Evolutionary conservation across 2,113 vertebrate species (phyloP).

Genomic region (Pavo muticus): DNA sequence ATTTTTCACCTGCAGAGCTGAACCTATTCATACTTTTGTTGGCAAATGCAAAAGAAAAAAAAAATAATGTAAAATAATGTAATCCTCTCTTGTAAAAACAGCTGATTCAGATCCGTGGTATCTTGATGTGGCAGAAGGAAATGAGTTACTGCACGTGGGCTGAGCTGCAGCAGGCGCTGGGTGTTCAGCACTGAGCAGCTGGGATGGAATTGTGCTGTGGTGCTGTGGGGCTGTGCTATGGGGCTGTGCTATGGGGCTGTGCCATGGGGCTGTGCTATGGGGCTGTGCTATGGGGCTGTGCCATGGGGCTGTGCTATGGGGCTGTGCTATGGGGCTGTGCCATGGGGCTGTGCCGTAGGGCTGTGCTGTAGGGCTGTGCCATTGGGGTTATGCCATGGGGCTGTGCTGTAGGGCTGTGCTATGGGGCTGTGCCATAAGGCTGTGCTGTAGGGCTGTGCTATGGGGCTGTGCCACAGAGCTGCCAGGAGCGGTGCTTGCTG

Average conservation of each 20-base stretch:
- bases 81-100: slow-evolving; percentile 1
- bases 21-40: not conserved
- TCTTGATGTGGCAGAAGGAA: slow-evolving; percentile 51
- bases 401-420: no score
- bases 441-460: no score
- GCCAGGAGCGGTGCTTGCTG: not conserved
- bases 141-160: slow-evolving; percentile 5
- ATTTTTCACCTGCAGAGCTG: not conserved
- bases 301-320: not conserved
- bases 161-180: not conserved
- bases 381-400: no score
- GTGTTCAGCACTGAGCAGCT: not conserved
- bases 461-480: not conserved
- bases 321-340: no score
- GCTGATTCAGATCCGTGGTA: slow-evolving; percentile 33
- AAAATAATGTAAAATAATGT: not conserved
- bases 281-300: no score
- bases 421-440: no score
- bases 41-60: not conserved
- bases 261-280: no score
- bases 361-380: no score
- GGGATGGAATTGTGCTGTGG: not conserved
- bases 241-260: no score
- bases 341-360: no score
- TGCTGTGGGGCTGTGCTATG: no score